Conservation (phyloP, 1,140 invertebrate species). For the Papilio polytes region DNA sequence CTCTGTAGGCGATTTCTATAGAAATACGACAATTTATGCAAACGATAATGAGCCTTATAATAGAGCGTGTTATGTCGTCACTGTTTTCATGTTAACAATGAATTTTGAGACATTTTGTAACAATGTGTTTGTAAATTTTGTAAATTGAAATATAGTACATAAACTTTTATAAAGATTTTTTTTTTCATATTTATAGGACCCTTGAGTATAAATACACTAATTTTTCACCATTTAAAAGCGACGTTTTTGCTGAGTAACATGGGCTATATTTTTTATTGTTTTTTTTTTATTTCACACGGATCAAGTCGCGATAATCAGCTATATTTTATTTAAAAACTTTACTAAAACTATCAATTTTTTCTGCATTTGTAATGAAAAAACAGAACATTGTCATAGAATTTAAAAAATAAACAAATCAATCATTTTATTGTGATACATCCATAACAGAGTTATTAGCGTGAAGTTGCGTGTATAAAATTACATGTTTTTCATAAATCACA, state of each 20-base stretch:
- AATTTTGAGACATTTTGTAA: slow-evolving; percentile 2
- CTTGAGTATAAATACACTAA: no score
- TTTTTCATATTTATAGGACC: no score
- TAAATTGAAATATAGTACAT: no score
- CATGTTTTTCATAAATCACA: slow-evolving; percentile 18
- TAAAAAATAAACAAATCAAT: no score
- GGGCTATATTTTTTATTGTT: no score
- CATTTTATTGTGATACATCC: not conserved
- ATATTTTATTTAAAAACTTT: not conserved
- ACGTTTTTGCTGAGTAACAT: no score
- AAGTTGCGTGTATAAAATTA: slow-evolving; percentile 1
- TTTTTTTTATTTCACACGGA: no score
- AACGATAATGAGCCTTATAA: slow-evolving; percentile 45
- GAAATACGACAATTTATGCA: slow-evolving; percentile 46
- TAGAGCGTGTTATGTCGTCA: slow-evolving; percentile 19
- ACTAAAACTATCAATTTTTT: no score
- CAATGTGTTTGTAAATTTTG: not conserved
- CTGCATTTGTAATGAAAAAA: not conserved
- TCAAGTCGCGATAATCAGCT: no score
- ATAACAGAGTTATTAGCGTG: not conserved
- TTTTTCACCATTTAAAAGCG: no score
- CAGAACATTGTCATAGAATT: no score
- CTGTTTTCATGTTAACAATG: slow-evolving; percentile 19
- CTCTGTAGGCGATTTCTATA: slow-evolving; percentile 43
- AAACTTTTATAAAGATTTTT: no score